Percentiles rank a stretch among this genome's conserved stretches.
Conservation (phyloP, 2,113 vertebrate species). For the Paradoxurus hermaphroditus region DNA sequence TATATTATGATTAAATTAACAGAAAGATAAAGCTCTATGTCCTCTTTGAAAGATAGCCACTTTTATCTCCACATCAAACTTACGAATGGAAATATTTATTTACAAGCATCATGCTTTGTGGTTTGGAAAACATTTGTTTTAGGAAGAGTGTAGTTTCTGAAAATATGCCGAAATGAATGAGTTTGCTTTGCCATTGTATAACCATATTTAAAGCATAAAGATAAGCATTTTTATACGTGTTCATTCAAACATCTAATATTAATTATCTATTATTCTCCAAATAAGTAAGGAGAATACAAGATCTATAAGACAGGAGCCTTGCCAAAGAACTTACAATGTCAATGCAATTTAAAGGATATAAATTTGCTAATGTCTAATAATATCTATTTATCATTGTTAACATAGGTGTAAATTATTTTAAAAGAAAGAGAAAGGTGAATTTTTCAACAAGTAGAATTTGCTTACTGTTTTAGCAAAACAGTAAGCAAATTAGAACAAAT, state of each 20-base stretch:
- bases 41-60: background rate
- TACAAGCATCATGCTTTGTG: background rate
- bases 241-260: background rate
- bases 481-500: constrained; percentile 25
- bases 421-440: background rate
- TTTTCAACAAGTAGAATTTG: background rate
- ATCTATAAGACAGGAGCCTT: background rate
- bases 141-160: background rate
- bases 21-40: background rate
- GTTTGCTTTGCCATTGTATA: background rate
- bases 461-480: background rate
- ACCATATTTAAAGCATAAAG: background rate
- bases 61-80: background rate
- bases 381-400: background rate
- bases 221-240: background rate
- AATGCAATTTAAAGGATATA: background rate
- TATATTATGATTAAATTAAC: background rate
- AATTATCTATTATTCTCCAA: background rate
- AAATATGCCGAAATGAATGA: background rate
- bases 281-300: background rate
- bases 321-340: background rate
- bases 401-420: background rate
- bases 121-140: background rate
- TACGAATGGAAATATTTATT: background rate
- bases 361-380: background rate